Percentiles rank a stretch among this genome's conserved stretches.
Conservation (phyloP, 2,797 vertebrate genomes). For the Xerus rutilus region DNA sequence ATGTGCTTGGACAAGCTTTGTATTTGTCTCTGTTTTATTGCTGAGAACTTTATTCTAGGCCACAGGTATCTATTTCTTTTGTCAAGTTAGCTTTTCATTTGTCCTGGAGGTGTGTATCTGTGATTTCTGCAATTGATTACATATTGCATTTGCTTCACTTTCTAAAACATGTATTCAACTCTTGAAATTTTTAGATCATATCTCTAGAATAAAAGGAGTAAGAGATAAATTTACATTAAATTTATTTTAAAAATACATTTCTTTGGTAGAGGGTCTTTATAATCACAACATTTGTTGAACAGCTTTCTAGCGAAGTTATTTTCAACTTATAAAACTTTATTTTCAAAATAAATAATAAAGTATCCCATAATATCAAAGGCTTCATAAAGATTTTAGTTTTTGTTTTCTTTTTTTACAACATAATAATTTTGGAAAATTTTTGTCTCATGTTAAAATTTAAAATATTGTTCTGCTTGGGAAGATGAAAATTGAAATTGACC, state of each 20-base stretch:
- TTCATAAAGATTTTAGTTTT: background rate
- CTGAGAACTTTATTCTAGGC: background rate
- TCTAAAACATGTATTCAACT: background rate
- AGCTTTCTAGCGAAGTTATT: background rate
- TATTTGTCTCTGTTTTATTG: background rate
- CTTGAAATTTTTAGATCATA: background rate
- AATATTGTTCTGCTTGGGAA: background rate
- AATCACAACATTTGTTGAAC: background rate
- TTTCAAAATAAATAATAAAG: slow-evolving; percentile 6
- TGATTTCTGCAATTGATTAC: background rate
- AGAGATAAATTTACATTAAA: background rate
- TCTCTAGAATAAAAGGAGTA: slow-evolving; percentile 3
- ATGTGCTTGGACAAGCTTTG: background rate
- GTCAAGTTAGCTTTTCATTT: background rate
- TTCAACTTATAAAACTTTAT: background rate
- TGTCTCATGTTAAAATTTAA: background rate
- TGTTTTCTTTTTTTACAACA: background rate
- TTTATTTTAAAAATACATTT: background rate
- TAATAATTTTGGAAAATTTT: background rate
- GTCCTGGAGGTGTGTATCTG: background rate
- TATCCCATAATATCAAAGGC: background rate
- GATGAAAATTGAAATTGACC: slow-evolving; percentile 8
- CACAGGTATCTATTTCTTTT: background rate
- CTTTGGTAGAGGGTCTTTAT: background rate
- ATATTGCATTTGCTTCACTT: background rate